Conservation (phyloP, 2,797 vertebrate genomes). For the Vipera ursinii region DNA sequence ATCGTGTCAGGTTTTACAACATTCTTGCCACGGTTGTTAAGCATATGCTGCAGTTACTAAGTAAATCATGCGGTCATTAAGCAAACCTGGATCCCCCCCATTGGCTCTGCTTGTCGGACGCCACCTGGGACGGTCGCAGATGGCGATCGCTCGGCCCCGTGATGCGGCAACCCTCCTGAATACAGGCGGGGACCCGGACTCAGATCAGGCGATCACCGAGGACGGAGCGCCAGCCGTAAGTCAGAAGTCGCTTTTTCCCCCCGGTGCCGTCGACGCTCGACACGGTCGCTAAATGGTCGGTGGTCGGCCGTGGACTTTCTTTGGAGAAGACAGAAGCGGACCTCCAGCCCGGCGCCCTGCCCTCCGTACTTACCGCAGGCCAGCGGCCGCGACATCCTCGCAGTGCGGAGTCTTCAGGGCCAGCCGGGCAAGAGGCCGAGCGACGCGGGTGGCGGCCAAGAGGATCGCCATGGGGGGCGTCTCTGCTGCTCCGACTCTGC, state of each 20-base stretch:
- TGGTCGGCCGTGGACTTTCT: background rate
- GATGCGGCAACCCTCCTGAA: background rate
- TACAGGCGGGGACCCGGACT: background rate
- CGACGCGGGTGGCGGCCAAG: slow-evolving; percentile 63
- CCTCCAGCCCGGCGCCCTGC: background rate
- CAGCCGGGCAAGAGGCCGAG: slow-evolving; percentile 59
- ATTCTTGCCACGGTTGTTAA: background rate
- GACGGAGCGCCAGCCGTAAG: background rate
- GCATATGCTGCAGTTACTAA: background rate
- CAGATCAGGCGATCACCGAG: background rate
- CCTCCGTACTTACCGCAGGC: slow-evolving; percentile 60
- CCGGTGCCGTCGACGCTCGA: background rate
- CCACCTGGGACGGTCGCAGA: background rate
- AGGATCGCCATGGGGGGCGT: slow-evolving; percentile 39
- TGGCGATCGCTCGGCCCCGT: background rate
- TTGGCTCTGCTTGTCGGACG: background rate
- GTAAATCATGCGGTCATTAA: background rate
- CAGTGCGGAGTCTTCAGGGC: slow-evolving; percentile 51
- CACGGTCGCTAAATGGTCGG: background rate
- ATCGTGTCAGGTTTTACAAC: background rate
- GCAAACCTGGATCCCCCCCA: background rate
- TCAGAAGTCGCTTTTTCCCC: background rate
- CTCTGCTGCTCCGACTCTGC: slow-evolving; percentile 48
- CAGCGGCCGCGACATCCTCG: slow-evolving; percentile 39
- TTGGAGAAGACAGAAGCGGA: background rate